Evolutionary conservation across 2,888 invertebrate species (phyloP), one percentile per base, ranked within the genome.

Genomic region (Sarcophaga carnaria): DNA sequence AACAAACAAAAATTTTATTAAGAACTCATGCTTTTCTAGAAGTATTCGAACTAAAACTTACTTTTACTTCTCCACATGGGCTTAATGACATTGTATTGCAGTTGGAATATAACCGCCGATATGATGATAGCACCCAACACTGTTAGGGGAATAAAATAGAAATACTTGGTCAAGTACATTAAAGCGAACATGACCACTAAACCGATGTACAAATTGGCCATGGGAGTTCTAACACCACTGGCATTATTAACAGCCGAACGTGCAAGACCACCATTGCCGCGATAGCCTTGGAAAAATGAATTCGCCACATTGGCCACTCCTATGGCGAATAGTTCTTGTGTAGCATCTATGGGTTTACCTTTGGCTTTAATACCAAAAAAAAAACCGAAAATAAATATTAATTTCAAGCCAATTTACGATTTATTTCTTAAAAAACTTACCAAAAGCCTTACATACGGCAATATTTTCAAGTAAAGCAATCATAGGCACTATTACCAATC

Each of bases 41-140:
- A 37, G 37, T 10, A 37, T 37, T 2, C 37, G 37, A 8, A 37
- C 0, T 1, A 54, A 54, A 54, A 94, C 95, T 95, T 93, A 97
- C 97, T 97, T 93, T 97, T 97, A 37, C 97, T 96, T 88, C 96
- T 95, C 97, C 97, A 97, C 96, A 97, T 97, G 0, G 97, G 97
- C 89, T 95, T 95, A 70, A 97, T 94, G 76, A 97, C 97, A 91
- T 96, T 96, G 89, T 97, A 96, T 93, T 97, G 97, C 17, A 97
- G 96, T 96, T 97, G 97, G 93, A 97, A 97, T 83, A 98, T 94
- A 72, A 98, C 98, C 66, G 98, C 98, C 49, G 97, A 96, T 88
- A 98, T 97, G 91, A 98, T 98, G 90, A 98, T 96, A 3, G 97
- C 97, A 4, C 97, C 97, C 88, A 98, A 94, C n/a, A 96, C 95